Percentiles rank a stretch among this genome's conserved stretches.
Evolutionary conservation across 2,113 vertebrate genomes (phyloP).

Genomic region (Chaetura pelagica): DNA sequence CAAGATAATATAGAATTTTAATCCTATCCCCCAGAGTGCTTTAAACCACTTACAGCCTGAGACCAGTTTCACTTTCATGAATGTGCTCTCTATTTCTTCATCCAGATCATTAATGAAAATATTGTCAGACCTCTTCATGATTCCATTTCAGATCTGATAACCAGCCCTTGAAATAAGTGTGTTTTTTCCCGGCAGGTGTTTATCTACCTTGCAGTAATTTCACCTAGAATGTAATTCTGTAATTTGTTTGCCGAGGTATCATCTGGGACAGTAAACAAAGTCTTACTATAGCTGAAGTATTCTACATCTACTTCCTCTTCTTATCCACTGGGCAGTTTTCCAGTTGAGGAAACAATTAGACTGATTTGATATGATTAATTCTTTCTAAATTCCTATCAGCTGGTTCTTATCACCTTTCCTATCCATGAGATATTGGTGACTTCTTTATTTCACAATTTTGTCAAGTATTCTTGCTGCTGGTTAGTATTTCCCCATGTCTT

Average conservation of each 20-base stretch:
- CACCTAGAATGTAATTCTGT: neutral
- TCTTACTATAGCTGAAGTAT: neutral
- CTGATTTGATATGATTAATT: neutral
- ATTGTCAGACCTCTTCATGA: slow-evolving; percentile 55
- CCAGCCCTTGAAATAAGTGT: slow-evolving; percentile 47
- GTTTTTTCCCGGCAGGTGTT: neutral
- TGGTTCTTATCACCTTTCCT: neutral
- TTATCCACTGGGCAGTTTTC: neutral
- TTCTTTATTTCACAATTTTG: neutral
- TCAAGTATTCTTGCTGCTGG: neutral
- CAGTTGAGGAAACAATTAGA: neutral
- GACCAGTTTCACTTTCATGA: neutral
- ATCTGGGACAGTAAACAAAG: neutral
- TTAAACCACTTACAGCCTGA: neutral
- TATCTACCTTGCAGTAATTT: neutral
- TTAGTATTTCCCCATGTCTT: neutral
- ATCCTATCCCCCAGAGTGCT: neutral
- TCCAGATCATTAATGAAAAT: slow-evolving; percentile 47
- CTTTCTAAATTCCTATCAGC: neutral
- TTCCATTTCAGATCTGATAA: slow-evolving; percentile 55
- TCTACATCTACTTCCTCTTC: neutral
- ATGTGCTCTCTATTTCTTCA: slow-evolving; percentile 57
- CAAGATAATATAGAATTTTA: neutral
- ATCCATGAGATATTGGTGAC: neutral
- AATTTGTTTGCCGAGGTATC: neutral